A percentile compares a stretch with the other conserved stretches of the same genome.
phyloP scores from a whole-genome alignment of 2,113 vertebrate species.

The Halichoerus grypus region DNA sequence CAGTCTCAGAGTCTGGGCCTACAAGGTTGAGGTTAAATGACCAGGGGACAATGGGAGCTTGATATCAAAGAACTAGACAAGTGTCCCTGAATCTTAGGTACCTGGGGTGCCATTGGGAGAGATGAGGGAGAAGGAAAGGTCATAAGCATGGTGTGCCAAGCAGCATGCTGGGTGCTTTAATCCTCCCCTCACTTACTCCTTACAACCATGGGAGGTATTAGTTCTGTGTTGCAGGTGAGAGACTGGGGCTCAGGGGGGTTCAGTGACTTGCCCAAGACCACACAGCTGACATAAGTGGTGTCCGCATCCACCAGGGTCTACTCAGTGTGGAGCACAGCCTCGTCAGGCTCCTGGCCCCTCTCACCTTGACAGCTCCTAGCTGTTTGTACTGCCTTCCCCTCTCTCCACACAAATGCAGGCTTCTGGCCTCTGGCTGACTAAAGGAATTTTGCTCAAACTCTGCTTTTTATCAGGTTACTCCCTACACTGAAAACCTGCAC shows the following conservation, averaged over 20 bases:
- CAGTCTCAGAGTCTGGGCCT: background rate
- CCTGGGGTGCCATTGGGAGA: background rate
- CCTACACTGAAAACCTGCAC: background rate
- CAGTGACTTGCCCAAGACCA: background rate
- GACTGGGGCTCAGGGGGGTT: background rate
- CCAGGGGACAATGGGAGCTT: background rate
- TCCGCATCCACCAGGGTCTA: background rate
- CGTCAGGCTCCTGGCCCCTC: background rate
- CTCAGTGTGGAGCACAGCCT: background rate
- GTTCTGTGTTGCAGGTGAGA: background rate
- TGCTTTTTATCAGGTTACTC: background rate
- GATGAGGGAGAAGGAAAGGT: background rate
- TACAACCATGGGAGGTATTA: background rate
- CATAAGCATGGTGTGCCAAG: background rate
- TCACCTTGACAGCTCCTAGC: background rate
- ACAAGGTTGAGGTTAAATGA: background rate
- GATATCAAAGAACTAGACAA: background rate
- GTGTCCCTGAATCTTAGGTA: background rate
- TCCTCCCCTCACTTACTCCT: background rate
- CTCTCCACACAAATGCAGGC: background rate
- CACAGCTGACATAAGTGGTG: background rate
- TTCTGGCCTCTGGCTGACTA: background rate
- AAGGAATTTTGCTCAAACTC: background rate
- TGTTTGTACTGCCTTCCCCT: background rate
- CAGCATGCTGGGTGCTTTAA: background rate